Evolutionary conservation across 2,888 invertebrate species (phyloP).

Genomic region (Melieria crassipennis): DNA sequence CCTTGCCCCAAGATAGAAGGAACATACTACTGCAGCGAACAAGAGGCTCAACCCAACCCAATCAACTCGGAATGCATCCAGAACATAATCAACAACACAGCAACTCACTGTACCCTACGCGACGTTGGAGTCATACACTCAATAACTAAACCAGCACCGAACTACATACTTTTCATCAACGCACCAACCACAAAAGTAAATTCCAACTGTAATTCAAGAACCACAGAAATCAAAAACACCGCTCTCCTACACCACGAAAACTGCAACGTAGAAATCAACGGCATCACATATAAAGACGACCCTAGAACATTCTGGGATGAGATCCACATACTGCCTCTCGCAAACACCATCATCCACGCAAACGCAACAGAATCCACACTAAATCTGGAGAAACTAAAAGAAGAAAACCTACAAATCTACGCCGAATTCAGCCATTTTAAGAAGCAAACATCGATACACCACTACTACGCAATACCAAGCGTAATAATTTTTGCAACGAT

Average conservation of each 20-base stretch:
- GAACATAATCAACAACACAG: background rate
- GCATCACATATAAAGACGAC: conserved; percentile 14
- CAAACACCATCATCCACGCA: conserved; percentile 4
- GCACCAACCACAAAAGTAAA: background rate
- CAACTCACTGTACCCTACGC: background rate
- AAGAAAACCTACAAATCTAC: conserved; percentile 16
- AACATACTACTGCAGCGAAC: conserved; percentile 15
- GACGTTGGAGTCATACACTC: conserved; percentile 2
- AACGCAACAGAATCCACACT: conserved; percentile 8
- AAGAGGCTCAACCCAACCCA: background rate
- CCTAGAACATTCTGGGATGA: conserved; percentile 23
- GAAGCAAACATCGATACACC: background rate
- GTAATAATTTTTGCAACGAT: background rate
- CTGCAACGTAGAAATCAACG: background rate
- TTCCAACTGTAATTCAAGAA: background rate
- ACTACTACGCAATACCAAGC: background rate
- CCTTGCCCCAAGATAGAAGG: conserved; percentile 24
- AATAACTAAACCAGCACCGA: background rate
- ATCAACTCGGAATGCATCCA: conserved; percentile 7
- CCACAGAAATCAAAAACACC: background rate
- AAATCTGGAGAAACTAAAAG: conserved; percentile 22
- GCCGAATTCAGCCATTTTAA: background rate
- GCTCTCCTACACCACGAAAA: background rate
- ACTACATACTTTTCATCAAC: background rate
- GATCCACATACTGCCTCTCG: conserved; percentile 15